phyloP scores from a whole-genome alignment of 2,888 invertebrate species.

The Ctena decussata region DNA sequence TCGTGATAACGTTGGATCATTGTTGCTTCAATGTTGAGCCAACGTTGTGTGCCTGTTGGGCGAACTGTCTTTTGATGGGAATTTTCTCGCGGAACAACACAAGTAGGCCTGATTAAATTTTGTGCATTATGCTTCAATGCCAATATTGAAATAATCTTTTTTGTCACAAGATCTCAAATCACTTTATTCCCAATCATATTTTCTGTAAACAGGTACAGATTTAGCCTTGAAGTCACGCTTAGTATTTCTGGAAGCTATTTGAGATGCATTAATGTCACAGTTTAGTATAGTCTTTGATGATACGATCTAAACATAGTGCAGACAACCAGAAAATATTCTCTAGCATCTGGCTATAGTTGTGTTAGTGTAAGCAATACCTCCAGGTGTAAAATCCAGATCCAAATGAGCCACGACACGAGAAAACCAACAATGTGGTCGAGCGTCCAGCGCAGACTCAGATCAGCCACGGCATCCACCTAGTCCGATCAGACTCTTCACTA shows the following conservation, averaged over 20 bases:
- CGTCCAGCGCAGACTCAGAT: too few species aligned
- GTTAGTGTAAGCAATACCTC: neutral
- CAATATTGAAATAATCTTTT: neutral
- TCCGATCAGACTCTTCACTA: too few species aligned
- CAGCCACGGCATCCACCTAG: too few species aligned
- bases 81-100: too few species aligned
- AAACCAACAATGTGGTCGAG: too few species aligned
- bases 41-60: too few species aligned
- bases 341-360: neutral
- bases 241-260: conserved; percentile 7
- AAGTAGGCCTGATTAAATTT: neutral
- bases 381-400: conserved; percentile 12
- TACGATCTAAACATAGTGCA: conserved; percentile 4
- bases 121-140: neutral
- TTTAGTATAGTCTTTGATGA: neutral
- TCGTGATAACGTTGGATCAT: too few species aligned
- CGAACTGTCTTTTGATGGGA: too few species aligned
- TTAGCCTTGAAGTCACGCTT: conserved; percentile 1
- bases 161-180: neutral
- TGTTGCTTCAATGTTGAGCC: too few species aligned
- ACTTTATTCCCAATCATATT: neutral
- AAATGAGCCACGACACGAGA: too few species aligned
- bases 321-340: neutral
- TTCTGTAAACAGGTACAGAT: neutral
- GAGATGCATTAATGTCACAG: neutral